Conservation (phyloP, 2,888 invertebrate genomes). For the Cremastinae sp. region DNA sequence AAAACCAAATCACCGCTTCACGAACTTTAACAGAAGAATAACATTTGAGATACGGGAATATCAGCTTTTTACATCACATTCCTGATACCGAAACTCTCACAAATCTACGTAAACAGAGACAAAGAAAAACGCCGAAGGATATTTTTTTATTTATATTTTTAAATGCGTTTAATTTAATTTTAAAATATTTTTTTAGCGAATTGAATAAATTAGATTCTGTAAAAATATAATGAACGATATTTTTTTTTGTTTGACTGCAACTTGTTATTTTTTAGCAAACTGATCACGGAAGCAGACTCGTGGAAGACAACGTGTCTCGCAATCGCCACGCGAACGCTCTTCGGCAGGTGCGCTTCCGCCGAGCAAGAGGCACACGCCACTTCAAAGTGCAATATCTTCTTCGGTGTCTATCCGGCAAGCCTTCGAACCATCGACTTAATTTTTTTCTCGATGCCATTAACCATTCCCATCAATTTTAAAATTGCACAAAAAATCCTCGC, state of each 20-base stretch:
- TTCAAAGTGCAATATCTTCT: neutral
- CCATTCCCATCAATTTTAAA: neutral
- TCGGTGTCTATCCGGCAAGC: neutral
- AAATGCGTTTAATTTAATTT: no score
- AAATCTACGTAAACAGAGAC: slow-evolving; percentile 1
- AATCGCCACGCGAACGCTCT: slow-evolving; percentile 1
- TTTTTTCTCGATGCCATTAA: neutral
- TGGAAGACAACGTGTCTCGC: neutral
- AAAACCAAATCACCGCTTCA: slow-evolving; percentile 14
- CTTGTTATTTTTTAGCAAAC: neutral
- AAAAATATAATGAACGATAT: no score
- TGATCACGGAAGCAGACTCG: neutral
- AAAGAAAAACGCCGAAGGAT: neutral
- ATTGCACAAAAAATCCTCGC: neutral
- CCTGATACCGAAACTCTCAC: neutral
- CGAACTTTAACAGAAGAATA: slow-evolving; percentile 1
- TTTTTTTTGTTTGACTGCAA: no score
- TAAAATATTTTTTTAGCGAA: no score
- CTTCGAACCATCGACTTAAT: neutral
- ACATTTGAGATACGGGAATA: slow-evolving; percentile 2
- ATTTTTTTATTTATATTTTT: no score
- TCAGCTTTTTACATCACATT: slow-evolving; percentile 1
- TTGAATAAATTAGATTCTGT: no score
- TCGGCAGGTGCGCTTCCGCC: neutral
- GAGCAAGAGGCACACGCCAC: slow-evolving; percentile 6